A percentile compares a stretch with the other conserved stretches of the same genome.
Conservation (phyloP, 2,888 invertebrate species). For the Zaprionus lineosus region DNA sequence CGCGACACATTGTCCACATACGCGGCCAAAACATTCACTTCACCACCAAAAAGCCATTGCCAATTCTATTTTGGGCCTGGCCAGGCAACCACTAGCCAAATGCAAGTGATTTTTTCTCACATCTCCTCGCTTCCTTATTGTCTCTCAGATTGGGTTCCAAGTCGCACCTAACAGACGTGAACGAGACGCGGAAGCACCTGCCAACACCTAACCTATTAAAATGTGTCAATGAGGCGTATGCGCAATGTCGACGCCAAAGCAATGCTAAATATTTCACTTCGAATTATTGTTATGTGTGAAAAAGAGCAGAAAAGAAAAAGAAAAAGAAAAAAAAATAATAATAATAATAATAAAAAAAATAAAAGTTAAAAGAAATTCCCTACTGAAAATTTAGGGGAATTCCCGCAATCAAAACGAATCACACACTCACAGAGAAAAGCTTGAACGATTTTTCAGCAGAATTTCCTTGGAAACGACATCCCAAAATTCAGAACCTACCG, state of each 20-base stretch:
- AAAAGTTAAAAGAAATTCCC: too few species aligned
- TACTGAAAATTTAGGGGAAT: too few species aligned
- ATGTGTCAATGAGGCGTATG: constrained; percentile 55
- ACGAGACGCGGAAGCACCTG: constrained; percentile 22
- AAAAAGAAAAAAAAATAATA: neutral
- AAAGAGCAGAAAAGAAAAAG: constrained; percentile 13
- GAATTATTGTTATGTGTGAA: constrained; percentile 7
- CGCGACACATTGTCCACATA: constrained; percentile 74
- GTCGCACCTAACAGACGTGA: constrained; percentile 23
- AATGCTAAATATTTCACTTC: constrained; percentile 24
- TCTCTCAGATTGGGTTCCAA: constrained; percentile 38
- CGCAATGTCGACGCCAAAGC: constrained; percentile 37
- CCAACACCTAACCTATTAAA: constrained; percentile 47
- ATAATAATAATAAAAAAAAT: neutral
- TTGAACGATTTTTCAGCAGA: too few species aligned
- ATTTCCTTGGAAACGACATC: too few species aligned
- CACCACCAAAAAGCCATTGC: constrained; percentile 63
- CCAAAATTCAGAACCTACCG: too few species aligned
- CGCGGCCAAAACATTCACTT: constrained; percentile 40
- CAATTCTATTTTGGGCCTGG: constrained; percentile 66
- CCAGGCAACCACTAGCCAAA: constrained; percentile 49
- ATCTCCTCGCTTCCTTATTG: constrained; percentile 14
- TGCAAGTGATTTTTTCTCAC: constrained; percentile 59
- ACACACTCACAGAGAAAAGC: too few species aligned
- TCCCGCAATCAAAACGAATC: too few species aligned